Base-by-base conservation (phyloP, 2,797 vertebrate species). In the Sebastes paucispinis region DNA sequence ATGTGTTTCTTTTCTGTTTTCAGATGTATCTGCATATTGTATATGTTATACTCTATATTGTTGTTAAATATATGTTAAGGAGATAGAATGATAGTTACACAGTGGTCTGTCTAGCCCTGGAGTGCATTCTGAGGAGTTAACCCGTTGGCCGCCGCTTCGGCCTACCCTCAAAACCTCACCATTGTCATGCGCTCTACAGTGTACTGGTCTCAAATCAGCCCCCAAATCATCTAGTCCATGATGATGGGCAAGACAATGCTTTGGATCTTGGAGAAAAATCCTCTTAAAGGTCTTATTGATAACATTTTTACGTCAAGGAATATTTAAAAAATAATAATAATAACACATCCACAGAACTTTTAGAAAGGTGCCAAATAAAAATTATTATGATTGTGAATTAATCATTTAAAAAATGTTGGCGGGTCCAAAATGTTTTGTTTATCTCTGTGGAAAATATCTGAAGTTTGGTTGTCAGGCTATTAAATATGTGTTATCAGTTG, bases 81-180 rank as follows among this genome's bases (percentile, higher is more conserved):
- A 92, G 89, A 93, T 88, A 90, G 79, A 90, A 87, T 84, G 90
- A 89, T 89, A 87, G 90, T 91, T 91, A 95, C 94, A 96, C 95
- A 97, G 97, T 97, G 97, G 96, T 97, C 96, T 96, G 96, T 96
- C 96, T 96, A 95, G 94, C 87, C 94, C 94, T 95, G 96, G 95
- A 96, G 94, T 95, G 93, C 94, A 95, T 94, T 95, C 90, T 93
- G 93, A 94, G 89, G 92, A 93, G 90, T 93, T 91, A 91, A 94
- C 93, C 91, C 81, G 88, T 89, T 91, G 77, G 90, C 89, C 83
- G 82, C 79, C 76, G 8, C 87, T 78, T 89, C 77, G 79, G 90
- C 93, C 85, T 76, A 81, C 87, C 87, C 90, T 93, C 18, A 7
- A 83, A 87, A 90, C 86, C 62, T 93, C 84, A 73, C 90, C 86